Base-by-base conservation (phyloP, 2,797 vertebrate genomes). In the Pangasius larnaudii region DNA sequence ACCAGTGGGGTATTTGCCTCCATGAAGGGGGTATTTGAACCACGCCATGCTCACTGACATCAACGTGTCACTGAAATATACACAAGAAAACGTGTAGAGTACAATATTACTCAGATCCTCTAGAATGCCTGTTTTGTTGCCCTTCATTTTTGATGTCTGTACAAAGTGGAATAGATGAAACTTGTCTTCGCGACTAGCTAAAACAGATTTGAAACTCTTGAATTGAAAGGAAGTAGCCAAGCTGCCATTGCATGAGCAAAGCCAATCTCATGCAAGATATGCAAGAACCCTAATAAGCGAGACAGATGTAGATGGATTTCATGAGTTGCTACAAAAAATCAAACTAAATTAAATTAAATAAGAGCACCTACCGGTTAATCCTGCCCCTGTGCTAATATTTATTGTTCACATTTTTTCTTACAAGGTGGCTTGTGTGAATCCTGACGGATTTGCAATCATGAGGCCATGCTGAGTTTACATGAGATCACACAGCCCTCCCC, bases 1-100 rank as follows among this genome's bases (percentile, higher is more conserved):
- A 91, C 93, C 92, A 89, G 89, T 92, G 90, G 92, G 91, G 93
- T 91, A 85, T 78, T 80, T 84, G 65, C 30, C 75, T 59, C 22
- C 2, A 49, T 75, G 1, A 77, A 89, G 74, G 78, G 89, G 49
- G 87, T 79, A 90, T 87, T 85, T 84, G n/a, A 83, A 84, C 61
- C 59, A 24, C 22, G 75, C 11, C 51, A 77, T 65, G 39, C 51
- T 89, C 71, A 14, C 56, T 84, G 56, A 86, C 67, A 77, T 81
- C 61, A 80, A 78, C 42, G 16, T 14, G 14, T 58, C 33, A 36
- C 39, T n/a, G 6, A 74, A 77, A 80, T 49, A 86, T 51, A 56
- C n/a, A 79, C 71, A 84, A 59, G 11, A 61, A 39, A 51, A 18
- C 8, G 18, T 79, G 14, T 49, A 6, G 10, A 61, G n/a, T 14